phyloP scores from a whole-genome alignment of 2,888 invertebrate genomes.

The Adelognathus sp. region DNA sequence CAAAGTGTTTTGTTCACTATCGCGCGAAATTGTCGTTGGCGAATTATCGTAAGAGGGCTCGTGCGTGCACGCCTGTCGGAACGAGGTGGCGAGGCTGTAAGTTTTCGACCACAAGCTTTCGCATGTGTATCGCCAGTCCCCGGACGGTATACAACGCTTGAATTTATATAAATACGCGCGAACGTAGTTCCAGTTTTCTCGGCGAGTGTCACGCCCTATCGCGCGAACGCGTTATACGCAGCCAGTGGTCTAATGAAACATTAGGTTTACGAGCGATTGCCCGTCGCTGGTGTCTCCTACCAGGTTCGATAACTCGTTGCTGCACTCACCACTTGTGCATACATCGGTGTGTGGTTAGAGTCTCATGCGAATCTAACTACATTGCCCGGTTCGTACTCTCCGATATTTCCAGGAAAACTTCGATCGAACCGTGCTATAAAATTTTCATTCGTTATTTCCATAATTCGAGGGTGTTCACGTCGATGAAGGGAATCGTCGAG shows the following conservation, averaged over 20 bases:
- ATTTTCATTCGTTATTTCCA: slow-evolving; percentile 43
- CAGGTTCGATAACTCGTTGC: slow-evolving; percentile 50
- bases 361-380: slow-evolving; percentile 12
- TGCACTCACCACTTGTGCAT: slow-evolving; percentile 5
- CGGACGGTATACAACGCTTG: not conserved
- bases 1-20: slow-evolving; percentile 6
- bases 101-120: slow-evolving; percentile 25
- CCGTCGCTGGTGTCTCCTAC: slow-evolving; percentile 37
- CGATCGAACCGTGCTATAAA: slow-evolving; percentile 9
- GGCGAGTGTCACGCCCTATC: not conserved
- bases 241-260: slow-evolving; percentile 60
- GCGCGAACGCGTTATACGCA: not conserved
- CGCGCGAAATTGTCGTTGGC: slow-evolving; percentile 13
- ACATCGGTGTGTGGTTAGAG: slow-evolving; percentile 10
- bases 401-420: slow-evolving; percentile 31
- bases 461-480: slow-evolving; percentile 30
- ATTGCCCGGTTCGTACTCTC: slow-evolving; percentile 6
- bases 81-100: slow-evolving; percentile 37
- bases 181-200: slow-evolving; percentile 15
- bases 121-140: slow-evolving; percentile 24
- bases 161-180: not conserved
- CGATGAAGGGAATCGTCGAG: slow-evolving; percentile 39
- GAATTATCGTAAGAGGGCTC: slow-evolving; percentile 36
- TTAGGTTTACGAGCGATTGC: slow-evolving; percentile 62
- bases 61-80: slow-evolving; percentile 32